Conservation (phyloP, 2,888 invertebrate genomes). For the Choreutis nemorana region DNA sequence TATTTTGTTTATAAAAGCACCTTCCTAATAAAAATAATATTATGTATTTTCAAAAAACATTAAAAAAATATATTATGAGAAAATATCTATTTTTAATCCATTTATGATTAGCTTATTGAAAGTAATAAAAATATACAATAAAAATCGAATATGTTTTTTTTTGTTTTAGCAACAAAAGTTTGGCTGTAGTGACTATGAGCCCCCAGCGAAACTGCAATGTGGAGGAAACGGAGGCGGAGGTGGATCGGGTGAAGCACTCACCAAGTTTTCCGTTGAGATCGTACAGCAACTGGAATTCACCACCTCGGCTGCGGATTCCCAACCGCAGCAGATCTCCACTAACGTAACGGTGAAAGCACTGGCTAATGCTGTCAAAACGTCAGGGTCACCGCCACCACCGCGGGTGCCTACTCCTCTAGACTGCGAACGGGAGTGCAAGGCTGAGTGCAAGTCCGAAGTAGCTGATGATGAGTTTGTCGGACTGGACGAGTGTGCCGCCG, state of each 20-base stretch:
- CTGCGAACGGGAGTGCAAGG: slow-evolving; percentile 78
- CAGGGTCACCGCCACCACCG: slow-evolving; percentile 44
- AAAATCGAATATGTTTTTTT: no score
- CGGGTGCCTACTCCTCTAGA: slow-evolving; percentile 84
- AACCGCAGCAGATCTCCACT: slow-evolving; percentile 89
- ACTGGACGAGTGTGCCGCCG: slow-evolving; percentile 83
- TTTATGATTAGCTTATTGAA: no score
- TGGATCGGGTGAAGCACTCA: slow-evolving; percentile 60
- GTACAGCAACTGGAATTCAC: slow-evolving; percentile 92
- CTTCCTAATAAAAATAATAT: no score
- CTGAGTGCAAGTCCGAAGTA: slow-evolving; percentile 82
- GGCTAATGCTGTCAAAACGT: slow-evolving; percentile 57
- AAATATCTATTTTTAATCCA: no score
- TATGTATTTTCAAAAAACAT: no score
- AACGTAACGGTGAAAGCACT: slow-evolving; percentile 87
- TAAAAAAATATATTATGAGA: no score
- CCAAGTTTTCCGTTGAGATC: slow-evolving; percentile 90
- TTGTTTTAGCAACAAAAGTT: slow-evolving; percentile 85
- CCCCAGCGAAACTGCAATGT: slow-evolving; percentile 77
- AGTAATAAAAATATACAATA: no score
- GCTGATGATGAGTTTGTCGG: slow-evolving; percentile 90
- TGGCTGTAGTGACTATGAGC: slow-evolving; percentile 76
- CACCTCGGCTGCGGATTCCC: slow-evolving; percentile 85
- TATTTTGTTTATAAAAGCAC: no score
- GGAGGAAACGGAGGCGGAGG: slow-evolving; percentile 35